Evolutionary conservation across 2,797 vertebrate species (phyloP).

Genomic region (Neosilurus mollespiculum): DNA sequence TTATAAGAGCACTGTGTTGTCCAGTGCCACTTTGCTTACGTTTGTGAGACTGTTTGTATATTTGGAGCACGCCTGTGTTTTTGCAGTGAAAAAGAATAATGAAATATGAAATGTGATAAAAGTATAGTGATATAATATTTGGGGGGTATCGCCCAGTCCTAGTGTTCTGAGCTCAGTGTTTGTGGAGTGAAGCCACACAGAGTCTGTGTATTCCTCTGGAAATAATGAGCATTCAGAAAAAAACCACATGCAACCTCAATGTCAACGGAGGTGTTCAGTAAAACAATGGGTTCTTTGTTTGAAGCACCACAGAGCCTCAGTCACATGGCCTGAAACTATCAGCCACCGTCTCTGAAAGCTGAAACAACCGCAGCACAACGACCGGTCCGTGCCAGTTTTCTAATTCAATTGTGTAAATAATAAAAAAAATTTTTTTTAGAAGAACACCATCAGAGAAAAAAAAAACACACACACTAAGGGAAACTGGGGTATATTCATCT

Average conservation of each 20-base stretch:
- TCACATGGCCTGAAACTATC: conserved; percentile 54
- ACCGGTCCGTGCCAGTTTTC: background rate
- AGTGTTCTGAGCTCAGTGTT: background rate
- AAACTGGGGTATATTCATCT: background rate
- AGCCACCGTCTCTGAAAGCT: conserved; percentile 23
- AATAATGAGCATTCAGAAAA: conserved; percentile 55
- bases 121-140: background rate
- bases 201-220: conserved; percentile 58
- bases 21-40: no score
- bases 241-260: conserved; percentile 41
- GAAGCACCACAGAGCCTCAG: conserved; percentile 58
- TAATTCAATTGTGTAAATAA: background rate
- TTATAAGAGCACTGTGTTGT: no score
- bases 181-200: conserved; percentile 10
- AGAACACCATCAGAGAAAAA: background rate
- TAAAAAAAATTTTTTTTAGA: conserved; percentile 15
- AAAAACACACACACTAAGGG: background rate
- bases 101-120: background rate
- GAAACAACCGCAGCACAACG: conserved; percentile 31
- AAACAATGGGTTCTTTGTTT: conserved; percentile 72
- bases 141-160: background rate
- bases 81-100: background rate
- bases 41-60: no score
- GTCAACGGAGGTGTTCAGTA: conserved; percentile 48
- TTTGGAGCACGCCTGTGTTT: no score